These are phyloP conservation scores for Rhabdomys pumilio DNA, from an alignment of 2,797 vertebrate genomes.

Conservation along the genomic window DNA sequence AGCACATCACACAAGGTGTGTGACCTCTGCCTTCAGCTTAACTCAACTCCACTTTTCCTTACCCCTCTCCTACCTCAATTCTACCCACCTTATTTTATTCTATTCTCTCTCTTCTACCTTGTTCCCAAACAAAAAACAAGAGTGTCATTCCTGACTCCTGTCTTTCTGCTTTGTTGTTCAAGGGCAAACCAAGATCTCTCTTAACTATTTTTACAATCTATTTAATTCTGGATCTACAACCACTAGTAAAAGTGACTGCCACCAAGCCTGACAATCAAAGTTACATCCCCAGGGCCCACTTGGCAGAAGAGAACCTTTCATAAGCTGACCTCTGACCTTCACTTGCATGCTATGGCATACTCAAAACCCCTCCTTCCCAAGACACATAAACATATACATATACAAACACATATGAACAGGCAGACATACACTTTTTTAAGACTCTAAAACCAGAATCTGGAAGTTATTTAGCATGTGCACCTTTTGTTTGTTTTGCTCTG, in stretches of 20 bases:
- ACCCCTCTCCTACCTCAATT: neutral
- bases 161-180: neutral
- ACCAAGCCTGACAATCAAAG: neutral
- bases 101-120: neutral
- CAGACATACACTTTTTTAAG: neutral
- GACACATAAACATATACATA: neutral
- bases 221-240: neutral
- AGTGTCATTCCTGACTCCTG: neutral
- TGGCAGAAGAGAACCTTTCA: neutral
- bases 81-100: neutral
- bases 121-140: neutral
- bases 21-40: neutral
- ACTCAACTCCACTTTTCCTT: neutral
- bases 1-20: neutral
- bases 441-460: neutral
- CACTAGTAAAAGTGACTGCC: neutral
- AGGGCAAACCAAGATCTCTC: neutral
- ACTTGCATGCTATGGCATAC: neutral
- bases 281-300: neutral
- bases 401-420: neutral
- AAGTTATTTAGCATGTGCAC: neutral
- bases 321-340: neutral
- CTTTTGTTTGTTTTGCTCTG: neutral
- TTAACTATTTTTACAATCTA: constrained; percentile 2
- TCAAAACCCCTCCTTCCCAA: neutral